Evolutionary conservation across 2,113 vertebrate species (phyloP), one percentile per base, ranked within the genome.

Genomic region (Cavia aperea): DNA sequence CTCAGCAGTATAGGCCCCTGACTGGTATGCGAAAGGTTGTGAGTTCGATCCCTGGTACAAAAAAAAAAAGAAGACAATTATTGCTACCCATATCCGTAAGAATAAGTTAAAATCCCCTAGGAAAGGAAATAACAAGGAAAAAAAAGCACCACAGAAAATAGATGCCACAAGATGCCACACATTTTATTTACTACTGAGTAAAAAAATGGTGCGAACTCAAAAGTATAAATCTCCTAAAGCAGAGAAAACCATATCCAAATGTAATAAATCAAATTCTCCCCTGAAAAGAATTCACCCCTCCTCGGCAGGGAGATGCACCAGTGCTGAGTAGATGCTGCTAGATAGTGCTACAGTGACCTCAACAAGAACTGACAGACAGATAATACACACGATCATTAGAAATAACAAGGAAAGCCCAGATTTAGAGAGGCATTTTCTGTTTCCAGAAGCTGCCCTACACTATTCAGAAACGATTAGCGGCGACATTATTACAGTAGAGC

Each of bases 381-480:
- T 60, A 87, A 46, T 78, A 82, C 0, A 2, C 7, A 81, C 39
- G 81, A 78, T 78, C 81, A 60, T 87, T 77, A 93, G 91, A 93
- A 92, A 91, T 84, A 93, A 46, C 15, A 89, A 94, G 63, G 65
- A 77, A 56, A 94, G 31, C 43, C 24, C 31, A 92, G 49, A 79
- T 91, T 89, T 81, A 86, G 1, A 63, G 49, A 91, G 63, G 21
- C 33, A 88, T 63, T 77, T 83, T 23, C 49, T 70, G 39, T 81
- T 88, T 86, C 79, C 39, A 68, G 46, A 92, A 84, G 39, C 36
- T 56, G 49, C 60, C 46, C 46, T 91, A 62, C 31, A 54, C 43
- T 62, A 43, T 86, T 79, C 83, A 92, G 83, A 92, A 51, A 60
- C 11, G 36, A 72, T 84, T 73, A 58, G 21, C 39, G 33, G 23